These are phyloP conservation scores for Exephanes ischioxanthus DNA, from an alignment of 2,888 invertebrate species.

Conservation along the genomic window DNA sequence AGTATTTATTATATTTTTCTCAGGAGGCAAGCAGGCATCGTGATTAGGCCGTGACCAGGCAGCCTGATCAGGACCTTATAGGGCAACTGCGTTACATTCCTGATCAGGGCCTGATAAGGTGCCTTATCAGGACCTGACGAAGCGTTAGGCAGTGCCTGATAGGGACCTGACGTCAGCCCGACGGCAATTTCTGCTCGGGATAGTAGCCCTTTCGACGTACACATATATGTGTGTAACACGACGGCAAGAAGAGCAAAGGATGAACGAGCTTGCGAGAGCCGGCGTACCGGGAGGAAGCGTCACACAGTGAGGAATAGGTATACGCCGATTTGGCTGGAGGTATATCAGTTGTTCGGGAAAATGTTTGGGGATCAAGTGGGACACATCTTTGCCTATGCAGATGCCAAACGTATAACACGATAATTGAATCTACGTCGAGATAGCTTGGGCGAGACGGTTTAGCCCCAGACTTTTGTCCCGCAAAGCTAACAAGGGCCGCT, in stretches of 20 bases:
- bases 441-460: conserved; percentile 12
- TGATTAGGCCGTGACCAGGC: too few species aligned
- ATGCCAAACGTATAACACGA: not conserved
- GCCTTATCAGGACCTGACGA: too few species aligned
- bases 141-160: too few species aligned
- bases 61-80: too few species aligned
- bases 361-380: conserved; percentile 25
- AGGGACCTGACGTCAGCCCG: too few species aligned
- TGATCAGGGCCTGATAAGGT: too few species aligned
- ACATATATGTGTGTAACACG: not conserved
- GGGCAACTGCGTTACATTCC: too few species aligned
- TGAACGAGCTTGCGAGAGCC: conserved; percentile 1
- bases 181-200: not conserved
- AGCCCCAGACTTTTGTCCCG: not conserved
- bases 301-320: conserved; percentile 51
- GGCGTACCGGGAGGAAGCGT: conserved; percentile 11
- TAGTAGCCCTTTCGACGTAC: conserved; percentile 9
- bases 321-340: conserved; percentile 22
- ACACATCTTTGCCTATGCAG: not conserved
- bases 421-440: conserved; percentile 23
- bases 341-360: conserved; percentile 41
- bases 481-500: conserved; percentile 10
- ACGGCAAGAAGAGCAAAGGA: conserved; percentile 21
- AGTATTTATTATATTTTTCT: too few species aligned
- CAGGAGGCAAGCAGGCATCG: too few species aligned